Conservation (phyloP, 1,140 invertebrate species). For the Brachystomella parvula region DNA sequence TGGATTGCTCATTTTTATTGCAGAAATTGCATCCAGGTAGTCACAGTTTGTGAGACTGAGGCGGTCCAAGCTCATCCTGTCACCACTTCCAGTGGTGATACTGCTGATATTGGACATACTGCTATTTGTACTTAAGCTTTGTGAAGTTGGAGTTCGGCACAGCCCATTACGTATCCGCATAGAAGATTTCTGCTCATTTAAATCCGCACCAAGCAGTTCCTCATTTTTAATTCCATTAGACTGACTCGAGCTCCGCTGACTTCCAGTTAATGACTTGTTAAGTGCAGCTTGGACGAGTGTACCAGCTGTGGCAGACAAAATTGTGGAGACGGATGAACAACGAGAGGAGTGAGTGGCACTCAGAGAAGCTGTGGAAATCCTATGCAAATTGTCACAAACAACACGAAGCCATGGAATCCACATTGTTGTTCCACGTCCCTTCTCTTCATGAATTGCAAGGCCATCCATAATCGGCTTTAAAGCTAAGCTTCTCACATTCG, state of each 20-base stretch:
- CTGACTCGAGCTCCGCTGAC: not conserved
- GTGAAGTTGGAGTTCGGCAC: not conserved
- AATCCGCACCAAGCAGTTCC: not conserved
- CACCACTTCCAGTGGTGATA: conserved; percentile 21
- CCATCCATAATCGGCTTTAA: conserved; percentile 34
- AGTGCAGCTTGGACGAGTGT: conserved; percentile 33
- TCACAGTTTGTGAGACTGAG: conserved; percentile 34
- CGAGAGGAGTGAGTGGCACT: conserved; percentile 26
- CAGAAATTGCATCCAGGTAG: conserved; percentile 38
- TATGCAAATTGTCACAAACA: conserved; percentile 37
- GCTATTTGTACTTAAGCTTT: conserved; percentile 32
- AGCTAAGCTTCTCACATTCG: conserved; percentile 34
- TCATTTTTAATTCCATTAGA: not conserved
- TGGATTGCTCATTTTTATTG: conserved; percentile 38
- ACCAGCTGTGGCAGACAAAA: conserved; percentile 31
- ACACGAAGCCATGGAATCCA: conserved; percentile 37
- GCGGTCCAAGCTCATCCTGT: conserved; percentile 33
- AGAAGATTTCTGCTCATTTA: not conserved
- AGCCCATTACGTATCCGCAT: conserved; percentile 14
- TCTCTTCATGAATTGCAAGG: conserved; percentile 24
- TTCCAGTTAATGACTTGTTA: conserved; percentile 20
- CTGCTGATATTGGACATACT: conserved; percentile 34
- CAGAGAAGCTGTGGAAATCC: conserved; percentile 26
- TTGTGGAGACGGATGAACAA: conserved; percentile 36
- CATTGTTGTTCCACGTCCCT: conserved; percentile 19